These are phyloP conservation scores for Hylyphantes graminicola DNA, from an alignment of 1,140 invertebrate genomes.

Conservation along the genomic window DNA sequence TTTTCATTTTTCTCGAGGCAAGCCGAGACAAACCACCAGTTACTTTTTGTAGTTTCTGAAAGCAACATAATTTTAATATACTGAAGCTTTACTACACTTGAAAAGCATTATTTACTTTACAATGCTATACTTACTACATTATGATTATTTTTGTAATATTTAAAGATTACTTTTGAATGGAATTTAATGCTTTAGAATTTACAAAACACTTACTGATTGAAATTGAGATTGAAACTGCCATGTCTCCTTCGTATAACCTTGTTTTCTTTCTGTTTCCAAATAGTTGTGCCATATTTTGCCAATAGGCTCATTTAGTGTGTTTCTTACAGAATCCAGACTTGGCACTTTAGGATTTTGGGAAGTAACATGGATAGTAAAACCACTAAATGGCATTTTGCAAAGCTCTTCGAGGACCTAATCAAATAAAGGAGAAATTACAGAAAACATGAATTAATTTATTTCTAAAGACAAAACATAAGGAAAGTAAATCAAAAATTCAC, in stretches of 20 bases:
- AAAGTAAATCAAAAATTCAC: too few species aligned
- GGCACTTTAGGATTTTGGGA: conserved; percentile 62
- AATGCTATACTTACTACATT: neutral
- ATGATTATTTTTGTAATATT: neutral
- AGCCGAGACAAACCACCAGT: conserved; percentile 84
- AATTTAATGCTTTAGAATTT: too few species aligned
- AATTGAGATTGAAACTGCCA: conserved; percentile 95
- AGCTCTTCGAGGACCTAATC: conserved; percentile 72
- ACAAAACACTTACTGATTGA: conserved; percentile 76
- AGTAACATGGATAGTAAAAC: conserved; percentile 29
- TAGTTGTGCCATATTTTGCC: conserved; percentile 91
- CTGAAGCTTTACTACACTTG: too few species aligned
- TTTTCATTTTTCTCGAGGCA: conserved; percentile 83
- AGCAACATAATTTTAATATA: neutral
- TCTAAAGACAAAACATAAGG: too few species aligned
- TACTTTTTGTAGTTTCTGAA: conserved; percentile 74
- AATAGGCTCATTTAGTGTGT: conserved; percentile 86
- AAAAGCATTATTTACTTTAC: too few species aligned
- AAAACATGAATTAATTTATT: too few species aligned
- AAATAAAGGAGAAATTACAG: conserved; percentile 11
- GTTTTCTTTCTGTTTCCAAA: conserved; percentile 88
- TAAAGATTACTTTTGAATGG: too few species aligned
- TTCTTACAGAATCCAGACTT: conserved; percentile 80
- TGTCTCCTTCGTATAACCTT: conserved; percentile 76
- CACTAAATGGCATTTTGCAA: conserved; percentile 83